Base-by-base conservation (phyloP, 2,113 vertebrate genomes). In the Prunella himalayana region DNA sequence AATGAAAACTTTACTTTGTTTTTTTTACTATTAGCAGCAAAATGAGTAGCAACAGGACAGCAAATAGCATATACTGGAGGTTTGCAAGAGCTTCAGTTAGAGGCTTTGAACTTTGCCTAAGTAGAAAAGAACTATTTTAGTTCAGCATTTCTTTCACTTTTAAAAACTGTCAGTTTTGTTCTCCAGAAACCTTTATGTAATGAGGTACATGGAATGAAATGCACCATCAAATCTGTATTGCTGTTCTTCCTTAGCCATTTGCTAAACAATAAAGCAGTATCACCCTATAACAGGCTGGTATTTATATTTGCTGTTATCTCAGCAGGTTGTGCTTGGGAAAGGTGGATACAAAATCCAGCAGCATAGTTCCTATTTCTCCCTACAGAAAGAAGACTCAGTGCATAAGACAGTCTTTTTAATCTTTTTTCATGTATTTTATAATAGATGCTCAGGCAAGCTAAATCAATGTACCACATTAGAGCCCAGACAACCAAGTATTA, bases 241-340 rank as follows among this genome's bases (percentile, higher is more conserved):
- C 54, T 91, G 19, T 57, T 71, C 88, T 84, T 88, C 65, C 77
- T 64, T 80, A 85, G 49, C 49, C 20, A 66, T 73, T 94, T 92
- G 56, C 83, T 70, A 57, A 92, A 91, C 82, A 96, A 93, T 88
- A 93, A 97, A 96, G 44, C 51, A 87, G 4, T 70, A 65, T 78
- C 45, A 53, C 4, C 4, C 6, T 17, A 20, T 42, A 54, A 68
- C 53, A 92, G 65, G 31, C 75, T 75, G 31, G 19, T 70, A 10
- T 44, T 73, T 75, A 0, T 42, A 45, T 60, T 78, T 90, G 44
- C n/a, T 76, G 20, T 73, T 56, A 33, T 1, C 24, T 63, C 24
- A 45, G 33, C 17, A 54, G 28, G 16, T 73, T 54, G 3, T 56
- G 11, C 45, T 72, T n/a, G 9, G 15, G n/a, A 18, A 25, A 51